phyloP scores from a whole-genome alignment of 2,888 invertebrate species.

The Zootermopsis nevadensis region DNA sequence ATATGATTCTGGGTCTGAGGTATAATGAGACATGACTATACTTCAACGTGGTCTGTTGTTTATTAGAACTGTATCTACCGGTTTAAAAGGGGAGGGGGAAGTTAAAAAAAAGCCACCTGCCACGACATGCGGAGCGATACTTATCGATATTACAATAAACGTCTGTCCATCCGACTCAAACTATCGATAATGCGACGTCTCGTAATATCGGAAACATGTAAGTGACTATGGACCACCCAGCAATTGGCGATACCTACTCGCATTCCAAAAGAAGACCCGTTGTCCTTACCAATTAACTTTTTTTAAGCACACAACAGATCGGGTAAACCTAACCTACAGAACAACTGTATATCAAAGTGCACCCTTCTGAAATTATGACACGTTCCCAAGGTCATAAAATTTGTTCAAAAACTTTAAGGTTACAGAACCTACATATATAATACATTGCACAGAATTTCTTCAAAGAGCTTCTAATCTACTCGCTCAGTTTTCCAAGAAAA shows the following conservation, averaged over 20 bases:
- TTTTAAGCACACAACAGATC: not conserved
- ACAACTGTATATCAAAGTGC: not conserved
- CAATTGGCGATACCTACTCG: slow-evolving; percentile 24
- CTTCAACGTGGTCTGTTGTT: slow-evolving; percentile 3
- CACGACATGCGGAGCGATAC: slow-evolving; percentile 36
- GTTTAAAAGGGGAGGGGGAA: not conserved
- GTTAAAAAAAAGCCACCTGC: slow-evolving; percentile 27
- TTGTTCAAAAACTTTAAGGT: not conserved
- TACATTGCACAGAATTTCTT: too few relatives aligned
- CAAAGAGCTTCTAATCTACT: too few relatives aligned
- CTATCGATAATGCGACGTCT: slow-evolving; percentile 40
- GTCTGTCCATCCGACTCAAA: slow-evolving; percentile 34
- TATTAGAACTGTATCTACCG: not conserved
- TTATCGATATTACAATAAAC: slow-evolving; percentile 41
- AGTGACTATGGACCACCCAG: slow-evolving; percentile 31
- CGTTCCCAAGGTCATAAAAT: not conserved
- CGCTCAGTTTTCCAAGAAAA: too few relatives aligned
- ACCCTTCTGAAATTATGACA: not conserved
- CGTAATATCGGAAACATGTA: slow-evolving; percentile 39
- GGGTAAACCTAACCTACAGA: not conserved
- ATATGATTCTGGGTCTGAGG: too few relatives aligned
- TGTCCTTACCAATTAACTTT: slow-evolving; percentile 20
- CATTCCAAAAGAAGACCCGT: not conserved
- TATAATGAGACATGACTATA: not conserved
- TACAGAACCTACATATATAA: not conserved